Evolutionary conservation across 2,797 vertebrate genomes (phyloP).

Genomic region (Tauraco hartlaubi): DNA sequence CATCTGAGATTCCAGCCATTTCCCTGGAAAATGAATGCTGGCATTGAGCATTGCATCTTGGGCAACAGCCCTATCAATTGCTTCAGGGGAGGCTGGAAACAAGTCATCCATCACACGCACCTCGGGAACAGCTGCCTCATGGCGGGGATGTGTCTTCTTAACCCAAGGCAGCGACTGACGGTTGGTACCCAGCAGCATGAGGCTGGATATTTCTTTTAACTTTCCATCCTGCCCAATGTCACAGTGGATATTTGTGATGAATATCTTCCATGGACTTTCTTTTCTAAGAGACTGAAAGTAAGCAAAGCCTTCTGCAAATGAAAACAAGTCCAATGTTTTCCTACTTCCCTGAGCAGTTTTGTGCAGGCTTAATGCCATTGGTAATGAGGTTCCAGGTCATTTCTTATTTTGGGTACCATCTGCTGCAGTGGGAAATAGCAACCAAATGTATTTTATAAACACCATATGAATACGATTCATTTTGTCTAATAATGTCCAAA

Average conservation of each 20-base stretch:
- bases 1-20: not conserved
- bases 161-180: not conserved
- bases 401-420: conserved; percentile 65
- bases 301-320: not conserved
- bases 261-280: not conserved
- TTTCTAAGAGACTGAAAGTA: not conserved
- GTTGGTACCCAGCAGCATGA: not conserved
- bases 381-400: conserved; percentile 59
- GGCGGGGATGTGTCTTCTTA: not conserved
- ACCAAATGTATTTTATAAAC: conserved; percentile 54
- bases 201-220: not conserved
- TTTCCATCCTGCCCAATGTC: not conserved
- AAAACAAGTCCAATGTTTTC: not conserved
- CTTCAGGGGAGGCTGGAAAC: not conserved
- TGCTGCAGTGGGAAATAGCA: conserved; percentile 45
- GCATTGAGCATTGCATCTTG: not conserved
- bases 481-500: conserved; percentile 25
- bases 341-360: not conserved
- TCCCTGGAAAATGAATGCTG: not conserved
- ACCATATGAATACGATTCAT: not conserved
- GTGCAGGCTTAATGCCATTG: not conserved
- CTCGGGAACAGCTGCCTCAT: not conserved
- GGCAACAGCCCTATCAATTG: not conserved
- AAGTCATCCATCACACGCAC: not conserved
- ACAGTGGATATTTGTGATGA: not conserved